Evolutionary conservation across 92 coral and sea anemone species (phyloP).

Genomic region (Actinernus sp.): DNA sequence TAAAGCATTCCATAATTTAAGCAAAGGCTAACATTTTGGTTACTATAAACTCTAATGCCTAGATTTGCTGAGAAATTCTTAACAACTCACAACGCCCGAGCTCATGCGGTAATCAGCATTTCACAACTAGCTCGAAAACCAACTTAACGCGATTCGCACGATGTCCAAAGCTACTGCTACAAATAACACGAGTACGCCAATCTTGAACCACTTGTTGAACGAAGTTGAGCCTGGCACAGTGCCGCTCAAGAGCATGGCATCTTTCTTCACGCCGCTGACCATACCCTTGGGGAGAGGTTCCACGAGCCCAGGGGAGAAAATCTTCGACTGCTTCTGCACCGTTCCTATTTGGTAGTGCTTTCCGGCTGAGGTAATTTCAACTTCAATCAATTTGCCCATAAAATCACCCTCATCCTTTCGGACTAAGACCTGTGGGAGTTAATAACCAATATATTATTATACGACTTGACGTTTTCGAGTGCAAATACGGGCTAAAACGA

Average conservation of each 20-base stretch:
- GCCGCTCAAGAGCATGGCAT: slow-evolving; percentile 8
- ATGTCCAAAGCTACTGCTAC: slow-evolving; percentile 77
- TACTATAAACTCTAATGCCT: no score
- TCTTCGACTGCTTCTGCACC: slow-evolving; percentile 62
- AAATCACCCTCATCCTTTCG: slow-evolving; percentile 94
- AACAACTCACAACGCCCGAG: no score
- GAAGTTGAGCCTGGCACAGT: slow-evolving; percentile 7
- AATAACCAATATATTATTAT: no score
- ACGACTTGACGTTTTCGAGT: no score
- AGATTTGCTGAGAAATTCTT: no score
- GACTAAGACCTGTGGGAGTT: slow-evolving; percentile 75
- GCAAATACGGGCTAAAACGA: no score
- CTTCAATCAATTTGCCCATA: slow-evolving; percentile 96
- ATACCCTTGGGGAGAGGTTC: slow-evolving; percentile 94
- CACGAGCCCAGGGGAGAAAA: slow-evolving; percentile 87
- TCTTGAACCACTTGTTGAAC: slow-evolving; percentile 59
- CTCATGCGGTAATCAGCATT: no score
- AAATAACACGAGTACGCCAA: slow-evolving; percentile 69
- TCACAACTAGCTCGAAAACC: slow-evolving; percentile 53
- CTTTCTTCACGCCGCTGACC: slow-evolving; percentile 86
- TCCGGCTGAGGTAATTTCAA: slow-evolving; percentile 81
- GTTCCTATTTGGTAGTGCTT: slow-evolving; percentile 90
- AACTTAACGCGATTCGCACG: slow-evolving; percentile 60
- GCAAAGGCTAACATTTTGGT: no score
- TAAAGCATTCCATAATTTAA: no score